Evolutionary conservation across 2,113 vertebrate genomes (phyloP), one percentile per base, ranked within the genome.

Genomic region (Petrocephalus zakoni): DNA sequence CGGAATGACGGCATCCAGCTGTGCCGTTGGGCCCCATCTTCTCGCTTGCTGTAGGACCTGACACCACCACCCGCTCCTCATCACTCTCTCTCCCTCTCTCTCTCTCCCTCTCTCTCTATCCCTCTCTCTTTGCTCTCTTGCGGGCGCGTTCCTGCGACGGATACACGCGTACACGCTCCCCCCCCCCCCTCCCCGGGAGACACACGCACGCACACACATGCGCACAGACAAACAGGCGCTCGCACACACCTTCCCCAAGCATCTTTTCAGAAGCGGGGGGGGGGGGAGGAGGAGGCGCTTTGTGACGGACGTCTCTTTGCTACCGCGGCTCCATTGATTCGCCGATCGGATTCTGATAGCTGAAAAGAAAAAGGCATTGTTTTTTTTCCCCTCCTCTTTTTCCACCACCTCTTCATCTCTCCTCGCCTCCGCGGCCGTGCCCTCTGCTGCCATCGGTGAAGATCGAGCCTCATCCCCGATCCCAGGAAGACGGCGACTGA

Each of bases 201-300:
- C 89, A 86, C 89, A 82, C 90, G 83, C 90, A 49, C 37, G n/a
- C 91, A 88, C 89, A 87, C 86, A 61, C 89, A 46, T 89, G 87
- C 90, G 68, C 90, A 90, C 87, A 87, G 88, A 78, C 91, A 88
- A 89, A 89, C 92, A 92, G 92, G 92, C 94, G 93, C 93, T 93
- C 92, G 91, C 94, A 91, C 94, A 94, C 94, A 94, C 94, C 94
- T 94, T 95, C 95, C 95, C 94, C 93, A 94, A 94, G 93, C 94
- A 95, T 93, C 95, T 95, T 94, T 94, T 95, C 93, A 94, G 93
- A 25, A 87, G 85, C 88, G 91, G 85, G 88, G 89, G 61, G 89
- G 61, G 61, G 61, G 0, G 25, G 61, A 68, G 61, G 61, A 25
- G 61, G 61, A 68, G 87, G 68, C 83, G 88, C 34, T 81, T 81